Evolutionary conservation across 2,888 invertebrate species (phyloP), one percentile per base, ranked within the genome.

Genomic region (Drosophila stalkeri): DNA sequence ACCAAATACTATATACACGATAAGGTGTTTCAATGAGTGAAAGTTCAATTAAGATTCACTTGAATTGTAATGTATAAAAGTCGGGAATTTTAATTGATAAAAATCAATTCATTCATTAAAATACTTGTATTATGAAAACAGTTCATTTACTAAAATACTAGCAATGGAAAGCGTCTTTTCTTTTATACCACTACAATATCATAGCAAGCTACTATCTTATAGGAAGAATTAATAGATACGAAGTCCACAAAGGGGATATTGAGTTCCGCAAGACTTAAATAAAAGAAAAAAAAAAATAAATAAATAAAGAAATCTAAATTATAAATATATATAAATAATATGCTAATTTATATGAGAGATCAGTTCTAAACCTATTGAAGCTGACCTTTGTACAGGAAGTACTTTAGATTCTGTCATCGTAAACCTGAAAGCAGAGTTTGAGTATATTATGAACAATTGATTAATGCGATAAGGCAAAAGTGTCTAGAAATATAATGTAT

Each of bases 391-490:
- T 2, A 54, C 23, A 11, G 37, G 23, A 54, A 39, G 23, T 16
- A 16, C 23, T 37, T 23, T 5, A 0, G 9, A 47, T 31, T n/a
- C 23, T n/a, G 41, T 18, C 20, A 62, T n/a, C 49, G 44, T 55
- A 33, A 54, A 68, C 2, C n/a, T n/a, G 6, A 46, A 56, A 66
- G 51, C 18, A 27, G 23, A 18, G 12, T 18, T 14, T 5, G 39
- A 47, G 44, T 35, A 33, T n/a, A 18, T 27, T 16, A 18, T 55
- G 20, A 39, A 9, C 44, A 33, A 8, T 27, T 69, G 57, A 62
- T 27, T 11, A 18, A 51, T 33, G 37, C 31, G 77, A 68, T 71
- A 72, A 61, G 47, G 44, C 27, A 16, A 23, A 31, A 31, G 49
- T 39, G 64, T 2, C 23, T 18, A 12, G 23, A 33, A 55, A 33